These are phyloP conservation scores for Platichthys stellatus DNA, from an alignment of 2,113 vertebrate species.

Conservation along the genomic window DNA sequence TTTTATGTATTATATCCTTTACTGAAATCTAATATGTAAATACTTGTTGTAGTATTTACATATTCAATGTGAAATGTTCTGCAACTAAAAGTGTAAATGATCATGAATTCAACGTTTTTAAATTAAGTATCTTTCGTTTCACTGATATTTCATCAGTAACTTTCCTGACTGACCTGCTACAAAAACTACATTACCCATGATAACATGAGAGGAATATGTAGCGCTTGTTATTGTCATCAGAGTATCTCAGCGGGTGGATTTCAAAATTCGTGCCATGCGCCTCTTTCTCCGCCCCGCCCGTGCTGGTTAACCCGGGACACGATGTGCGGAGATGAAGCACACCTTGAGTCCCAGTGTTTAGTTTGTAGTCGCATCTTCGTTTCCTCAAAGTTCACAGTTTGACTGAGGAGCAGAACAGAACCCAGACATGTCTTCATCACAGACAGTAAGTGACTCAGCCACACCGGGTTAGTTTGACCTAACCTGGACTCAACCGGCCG, in stretches of 20 bases:
- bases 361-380: background rate
- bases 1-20: background rate
- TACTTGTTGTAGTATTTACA: no score
- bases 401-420: background rate
- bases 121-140: no score
- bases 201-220: background rate
- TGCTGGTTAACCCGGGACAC: background rate
- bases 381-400: background rate
- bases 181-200: constrained; percentile 47
- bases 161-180: background rate
- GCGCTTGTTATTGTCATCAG: background rate
- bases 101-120: background rate
- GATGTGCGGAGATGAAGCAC: rapidly evolving
- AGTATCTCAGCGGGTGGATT: background rate
- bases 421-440: constrained; percentile 63
- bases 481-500: no score
- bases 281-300: background rate
- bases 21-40: background rate
- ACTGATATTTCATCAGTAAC: background rate
- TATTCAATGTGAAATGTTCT: background rate
- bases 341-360: no score
- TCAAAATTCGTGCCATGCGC: background rate
- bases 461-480: no score
- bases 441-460: constrained; percentile 52
- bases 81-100: background rate